phyloP scores from a whole-genome alignment of 2,797 vertebrate species.

The Prunella strophiata region DNA sequence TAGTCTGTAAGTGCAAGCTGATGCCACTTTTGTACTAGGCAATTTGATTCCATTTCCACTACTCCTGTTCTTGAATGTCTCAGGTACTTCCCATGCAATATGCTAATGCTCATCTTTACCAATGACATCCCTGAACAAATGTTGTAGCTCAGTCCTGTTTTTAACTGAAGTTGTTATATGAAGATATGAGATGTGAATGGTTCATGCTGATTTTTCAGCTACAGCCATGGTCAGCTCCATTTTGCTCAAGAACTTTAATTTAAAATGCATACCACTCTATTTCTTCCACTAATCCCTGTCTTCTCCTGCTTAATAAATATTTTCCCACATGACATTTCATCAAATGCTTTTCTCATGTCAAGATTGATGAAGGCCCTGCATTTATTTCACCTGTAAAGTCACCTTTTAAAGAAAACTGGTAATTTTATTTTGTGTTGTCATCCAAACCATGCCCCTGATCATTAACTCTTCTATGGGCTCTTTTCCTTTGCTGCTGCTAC shows the following conservation, averaged over 20 bases:
- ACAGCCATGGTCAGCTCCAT: neutral
- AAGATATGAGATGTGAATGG: neutral
- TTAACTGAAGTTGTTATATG: neutral
- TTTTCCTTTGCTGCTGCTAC: neutral
- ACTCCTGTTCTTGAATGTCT: neutral
- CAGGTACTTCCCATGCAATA: neutral
- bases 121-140: neutral
- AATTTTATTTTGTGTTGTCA: neutral
- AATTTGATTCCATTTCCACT: conserved; percentile 18
- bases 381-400: neutral
- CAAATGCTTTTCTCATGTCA: neutral
- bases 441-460: rapidly evolving
- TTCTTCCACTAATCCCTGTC: neutral
- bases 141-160: neutral
- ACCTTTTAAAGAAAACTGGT: neutral
- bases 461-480: neutral
- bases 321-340: neutral
- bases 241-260: neutral
- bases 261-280: neutral
- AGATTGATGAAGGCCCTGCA: neutral
- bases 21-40: neutral
- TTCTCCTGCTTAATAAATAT: neutral
- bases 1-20: neutral
- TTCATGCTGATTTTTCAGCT: neutral
- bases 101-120: neutral